Conservation (phyloP, 2,797 vertebrate species). For the Pseudocheirus occidentalis region DNA sequence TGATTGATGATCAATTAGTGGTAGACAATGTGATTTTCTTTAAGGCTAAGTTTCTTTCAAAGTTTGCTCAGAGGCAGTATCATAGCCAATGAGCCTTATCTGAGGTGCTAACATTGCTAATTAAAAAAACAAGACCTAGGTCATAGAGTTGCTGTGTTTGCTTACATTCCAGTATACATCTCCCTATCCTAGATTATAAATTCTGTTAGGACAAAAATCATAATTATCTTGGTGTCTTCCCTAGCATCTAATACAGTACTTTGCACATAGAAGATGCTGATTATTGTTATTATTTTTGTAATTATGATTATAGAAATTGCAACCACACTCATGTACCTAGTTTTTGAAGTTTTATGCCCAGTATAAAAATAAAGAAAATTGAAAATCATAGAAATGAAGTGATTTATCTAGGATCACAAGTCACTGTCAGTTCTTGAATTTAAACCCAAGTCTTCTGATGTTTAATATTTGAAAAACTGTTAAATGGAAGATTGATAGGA, state of each 20-base stretch:
- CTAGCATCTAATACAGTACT: neutral
- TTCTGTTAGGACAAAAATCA: neutral
- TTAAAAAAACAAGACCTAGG: neutral
- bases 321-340: neutral
- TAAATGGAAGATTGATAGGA: neutral
- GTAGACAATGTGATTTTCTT: neutral
- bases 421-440: neutral
- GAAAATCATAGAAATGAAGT: neutral
- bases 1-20: neutral
- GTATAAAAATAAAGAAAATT: neutral
- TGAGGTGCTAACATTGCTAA: neutral
- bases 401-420: neutral
- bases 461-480: neutral
- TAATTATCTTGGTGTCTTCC: neutral
- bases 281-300: neutral
- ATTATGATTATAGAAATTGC: neutral
- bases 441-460: neutral
- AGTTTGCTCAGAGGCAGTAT: neutral
- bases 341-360: neutral
- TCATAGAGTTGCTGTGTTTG: neutral
- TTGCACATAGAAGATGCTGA: neutral
- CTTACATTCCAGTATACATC: neutral
- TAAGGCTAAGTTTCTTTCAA: neutral
- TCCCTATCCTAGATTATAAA: neutral
- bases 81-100: neutral